These are phyloP conservation scores for Ecdyonurus torrentis DNA, from an alignment of 2,888 invertebrate species.

Conservation along the genomic window DNA sequence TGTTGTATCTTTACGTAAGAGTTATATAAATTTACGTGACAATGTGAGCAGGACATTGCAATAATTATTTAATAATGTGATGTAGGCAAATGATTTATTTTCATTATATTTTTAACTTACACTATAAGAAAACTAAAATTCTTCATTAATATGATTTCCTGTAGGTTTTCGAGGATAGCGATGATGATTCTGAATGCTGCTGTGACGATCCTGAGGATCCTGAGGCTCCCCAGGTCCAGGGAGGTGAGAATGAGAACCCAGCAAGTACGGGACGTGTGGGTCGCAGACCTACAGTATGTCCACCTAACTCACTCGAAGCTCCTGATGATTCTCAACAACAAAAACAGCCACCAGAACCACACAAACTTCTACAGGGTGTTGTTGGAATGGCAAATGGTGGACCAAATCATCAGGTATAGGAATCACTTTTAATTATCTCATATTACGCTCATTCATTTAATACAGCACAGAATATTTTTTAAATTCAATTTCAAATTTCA, in stretches of 20 bases:
- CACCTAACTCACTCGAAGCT: conserved; percentile 13
- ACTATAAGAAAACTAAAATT: not conserved
- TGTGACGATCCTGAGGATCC: conserved; percentile 1
- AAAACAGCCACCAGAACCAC: not conserved
- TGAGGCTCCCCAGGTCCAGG: not conserved
- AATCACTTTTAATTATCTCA: no score
- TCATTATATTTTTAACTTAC: not conserved
- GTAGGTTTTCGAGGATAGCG: not conserved
- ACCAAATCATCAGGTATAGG: not conserved
- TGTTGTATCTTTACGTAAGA: no score
- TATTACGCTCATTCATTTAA: no score
- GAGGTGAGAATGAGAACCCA: not conserved
- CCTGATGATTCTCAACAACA: conserved; percentile 6
- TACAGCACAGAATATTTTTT: no score
- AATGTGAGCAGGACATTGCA: no score
- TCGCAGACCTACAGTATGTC: conserved; percentile 4
- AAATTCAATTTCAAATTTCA: no score
- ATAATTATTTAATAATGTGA: no score
- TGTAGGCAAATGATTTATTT: no score
- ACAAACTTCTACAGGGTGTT: not conserved
- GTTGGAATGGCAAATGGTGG: not conserved
- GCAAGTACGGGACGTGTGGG: not conserved
- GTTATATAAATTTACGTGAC: no score
- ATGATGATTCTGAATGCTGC: conserved; percentile 2
- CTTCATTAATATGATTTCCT: not conserved